Evolutionary conservation across 2,797 vertebrate genomes (phyloP).

Genomic region (Catostomus latipinnis): DNA sequence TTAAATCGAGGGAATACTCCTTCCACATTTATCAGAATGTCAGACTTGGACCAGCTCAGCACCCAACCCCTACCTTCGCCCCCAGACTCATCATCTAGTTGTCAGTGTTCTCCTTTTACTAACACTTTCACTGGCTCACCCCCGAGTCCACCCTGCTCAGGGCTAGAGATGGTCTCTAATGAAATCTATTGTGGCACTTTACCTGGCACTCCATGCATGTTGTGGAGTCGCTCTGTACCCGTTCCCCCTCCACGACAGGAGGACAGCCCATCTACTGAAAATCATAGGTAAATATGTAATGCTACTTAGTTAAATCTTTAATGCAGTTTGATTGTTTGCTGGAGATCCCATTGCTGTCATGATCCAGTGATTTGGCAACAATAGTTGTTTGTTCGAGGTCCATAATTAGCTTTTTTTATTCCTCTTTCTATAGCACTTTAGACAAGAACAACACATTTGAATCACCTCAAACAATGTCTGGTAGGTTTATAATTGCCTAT

Average conservation of each 20-base stretch:
- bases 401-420: background rate
- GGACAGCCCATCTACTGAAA: conserved; percentile 58
- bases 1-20: conserved; percentile 62
- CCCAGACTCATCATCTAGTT: conserved; percentile 51
- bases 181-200: conserved; percentile 88
- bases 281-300: conserved; percentile 73
- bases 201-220: conserved; percentile 57
- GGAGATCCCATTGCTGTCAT: background rate
- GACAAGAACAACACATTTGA: conserved; percentile 71
- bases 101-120: conserved; percentile 64
- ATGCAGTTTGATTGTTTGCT: background rate
- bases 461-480: conserved; percentile 63
- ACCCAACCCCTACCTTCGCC: conserved; percentile 45
- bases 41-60: conserved; percentile 44
- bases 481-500: conserved; percentile 64
- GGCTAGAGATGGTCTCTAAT: conserved; percentile 88
- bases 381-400: conserved; percentile 2
- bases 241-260: conserved; percentile 68
- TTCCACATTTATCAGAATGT: conserved; percentile 46
- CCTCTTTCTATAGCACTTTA: conserved; percentile 70
- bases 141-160: conserved; percentile 57
- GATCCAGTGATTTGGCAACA: background rate
- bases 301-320: background rate
- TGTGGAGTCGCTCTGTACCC: conserved; percentile 62
- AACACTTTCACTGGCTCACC: conserved; percentile 54